Percentiles rank a stretch among this genome's conserved stretches.
Conservation (phyloP, 1,140 invertebrate species). For the Micrasema longulum region DNA sequence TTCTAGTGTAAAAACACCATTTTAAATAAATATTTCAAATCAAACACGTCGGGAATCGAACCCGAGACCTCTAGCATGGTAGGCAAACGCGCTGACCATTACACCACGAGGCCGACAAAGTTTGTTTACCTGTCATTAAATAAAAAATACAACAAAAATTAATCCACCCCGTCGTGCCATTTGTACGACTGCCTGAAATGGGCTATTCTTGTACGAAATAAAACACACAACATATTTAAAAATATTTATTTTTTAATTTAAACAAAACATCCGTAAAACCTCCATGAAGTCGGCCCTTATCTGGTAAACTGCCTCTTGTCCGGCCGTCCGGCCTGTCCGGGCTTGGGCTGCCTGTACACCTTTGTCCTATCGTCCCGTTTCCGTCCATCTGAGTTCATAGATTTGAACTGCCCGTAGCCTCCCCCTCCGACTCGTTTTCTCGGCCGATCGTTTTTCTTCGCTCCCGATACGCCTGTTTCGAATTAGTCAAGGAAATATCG, state of each 20-base stretch:
- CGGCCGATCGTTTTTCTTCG: slow-evolving; percentile 74
- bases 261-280: background rate
- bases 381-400: slow-evolving; percentile 69
- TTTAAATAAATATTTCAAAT: no score
- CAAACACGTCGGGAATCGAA: no score
- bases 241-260: background rate
- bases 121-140: no score
- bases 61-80: no score
- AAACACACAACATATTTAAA: background rate
- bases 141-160: no score
- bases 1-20: no score
- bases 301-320: slow-evolving; percentile 68
- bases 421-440: slow-evolving; percentile 81
- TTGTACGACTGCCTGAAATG: background rate
- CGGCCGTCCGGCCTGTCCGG: slow-evolving; percentile 57
- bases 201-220: background rate
- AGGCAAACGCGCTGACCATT: no score
- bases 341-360: slow-evolving; percentile 70
- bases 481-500: slow-evolving; percentile 41
- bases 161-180: background rate
- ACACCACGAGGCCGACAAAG: no score
- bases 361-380: slow-evolving; percentile 71
- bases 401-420: slow-evolving; percentile 82
- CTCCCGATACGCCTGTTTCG: slow-evolving; percentile 67
- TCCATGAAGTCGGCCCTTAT: no score